phyloP scores from a whole-genome alignment of 2,113 vertebrate species.

The Macroglossus sobrinus region DNA sequence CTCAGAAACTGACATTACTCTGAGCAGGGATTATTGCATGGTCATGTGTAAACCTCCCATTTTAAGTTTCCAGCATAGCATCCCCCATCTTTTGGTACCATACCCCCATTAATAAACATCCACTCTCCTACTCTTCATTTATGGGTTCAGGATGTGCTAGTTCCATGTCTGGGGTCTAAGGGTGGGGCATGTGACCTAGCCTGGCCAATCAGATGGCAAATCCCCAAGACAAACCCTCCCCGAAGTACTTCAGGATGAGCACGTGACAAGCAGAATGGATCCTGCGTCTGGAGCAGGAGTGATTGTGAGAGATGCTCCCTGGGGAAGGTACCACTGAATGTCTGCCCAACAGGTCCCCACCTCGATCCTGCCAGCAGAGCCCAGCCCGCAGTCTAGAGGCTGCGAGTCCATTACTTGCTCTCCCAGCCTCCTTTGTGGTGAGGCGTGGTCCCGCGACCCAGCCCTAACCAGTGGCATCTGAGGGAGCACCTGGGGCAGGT shows the following conservation, averaged over 20 bases:
- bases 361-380: neutral
- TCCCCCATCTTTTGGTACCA: neutral
- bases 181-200: neutral
- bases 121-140: neutral
- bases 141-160: no score
- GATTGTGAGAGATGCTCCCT: no score
- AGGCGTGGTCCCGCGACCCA: neutral
- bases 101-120: neutral
- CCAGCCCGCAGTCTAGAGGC: neutral
- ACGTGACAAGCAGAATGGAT: rapidly evolving
- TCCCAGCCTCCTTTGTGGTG: neutral
- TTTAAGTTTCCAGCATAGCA: neutral
- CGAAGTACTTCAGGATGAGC: neutral
- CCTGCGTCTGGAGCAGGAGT: no score
- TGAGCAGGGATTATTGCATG: neutral
- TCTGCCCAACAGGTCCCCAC: neutral
- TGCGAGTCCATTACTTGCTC: neutral
- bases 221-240: neutral
- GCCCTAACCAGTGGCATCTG: neutral
- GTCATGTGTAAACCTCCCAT: rapidly evolving
- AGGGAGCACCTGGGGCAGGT: neutral
- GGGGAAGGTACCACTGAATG: rapidly evolving
- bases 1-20: neutral
- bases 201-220: neutral
- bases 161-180: rapidly evolving